phyloP scores from a whole-genome alignment of 2,888 invertebrate genomes.

The Lasioglossum calceatum region DNA sequence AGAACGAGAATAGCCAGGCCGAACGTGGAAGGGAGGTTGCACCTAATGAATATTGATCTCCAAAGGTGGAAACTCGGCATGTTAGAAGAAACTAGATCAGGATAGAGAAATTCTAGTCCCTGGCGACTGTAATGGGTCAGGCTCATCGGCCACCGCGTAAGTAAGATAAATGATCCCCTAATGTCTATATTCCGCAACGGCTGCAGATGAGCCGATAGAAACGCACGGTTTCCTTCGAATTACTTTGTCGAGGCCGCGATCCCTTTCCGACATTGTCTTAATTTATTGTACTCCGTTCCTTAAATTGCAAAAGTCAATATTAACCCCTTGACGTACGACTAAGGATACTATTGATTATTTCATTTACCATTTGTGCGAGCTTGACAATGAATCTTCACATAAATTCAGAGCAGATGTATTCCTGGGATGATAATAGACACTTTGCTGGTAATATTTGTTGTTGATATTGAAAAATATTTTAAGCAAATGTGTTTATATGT shows the following conservation, averaged over 20 bases:
- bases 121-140: slow-evolving; percentile 75
- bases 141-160: slow-evolving; percentile 77
- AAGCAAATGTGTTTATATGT: no score
- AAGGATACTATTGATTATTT: neutral
- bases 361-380: neutral
- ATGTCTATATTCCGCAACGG: slow-evolving; percentile 75
- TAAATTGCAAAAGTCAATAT: neutral
- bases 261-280: slow-evolving; percentile 28
- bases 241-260: slow-evolving; percentile 49
- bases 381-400: neutral
- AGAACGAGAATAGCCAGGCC: slow-evolving; percentile 12
- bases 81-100: slow-evolving; percentile 72
- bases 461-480: no score
- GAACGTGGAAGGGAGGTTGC: slow-evolving; percentile 18
- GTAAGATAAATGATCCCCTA: slow-evolving; percentile 81
- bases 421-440: no score
- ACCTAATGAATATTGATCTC: slow-evolving; percentile 72
- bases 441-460: no score
- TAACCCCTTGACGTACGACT: neutral
- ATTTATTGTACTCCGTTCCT: neutral
- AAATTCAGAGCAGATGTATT: no score
- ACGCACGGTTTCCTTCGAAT: slow-evolving; percentile 56
- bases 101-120: slow-evolving; percentile 77
- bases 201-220: slow-evolving; percentile 69
- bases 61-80: slow-evolving; percentile 48